Percentiles rank a stretch among this genome's conserved stretches.
Conservation (phyloP, 2,113 vertebrate species). For the Crotalus helleri region DNA sequence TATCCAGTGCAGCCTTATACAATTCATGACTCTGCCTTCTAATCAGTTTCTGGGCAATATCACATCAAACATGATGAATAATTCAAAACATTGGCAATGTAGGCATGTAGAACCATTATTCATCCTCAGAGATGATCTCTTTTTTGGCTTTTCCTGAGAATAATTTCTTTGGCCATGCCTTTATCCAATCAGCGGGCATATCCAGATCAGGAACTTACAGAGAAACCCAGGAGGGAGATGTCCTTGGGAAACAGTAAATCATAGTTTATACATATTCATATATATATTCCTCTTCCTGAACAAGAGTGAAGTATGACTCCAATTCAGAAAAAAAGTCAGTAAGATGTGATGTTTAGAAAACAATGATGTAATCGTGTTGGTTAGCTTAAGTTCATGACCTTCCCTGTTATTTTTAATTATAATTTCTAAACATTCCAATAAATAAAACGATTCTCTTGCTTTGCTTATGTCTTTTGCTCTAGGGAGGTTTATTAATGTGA, state of each 20-base stretch:
- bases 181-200: neutral
- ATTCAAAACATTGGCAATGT: neutral
- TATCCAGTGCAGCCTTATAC: neutral
- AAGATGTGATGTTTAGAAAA: neutral
- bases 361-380: neutral
- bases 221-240: neutral
- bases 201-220: neutral
- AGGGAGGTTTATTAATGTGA: neutral
- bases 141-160: neutral
- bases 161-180: neutral
- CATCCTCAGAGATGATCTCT: neutral
- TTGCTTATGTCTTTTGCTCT: slow-evolving; percentile 2
- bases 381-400: neutral
- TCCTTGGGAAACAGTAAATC: neutral
- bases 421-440: neutral
- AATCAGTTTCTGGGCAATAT: neutral
- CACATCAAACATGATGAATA: neutral
- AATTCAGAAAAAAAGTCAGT: neutral
- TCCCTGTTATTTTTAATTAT: slow-evolving; percentile 8
- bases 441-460: neutral
- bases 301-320: neutral
- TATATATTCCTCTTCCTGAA: neutral
- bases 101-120: neutral
- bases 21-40: neutral
- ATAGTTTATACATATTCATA: neutral